Conservation (phyloP, 2,888 invertebrate species). For the Agriopis leucophaearia region DNA sequence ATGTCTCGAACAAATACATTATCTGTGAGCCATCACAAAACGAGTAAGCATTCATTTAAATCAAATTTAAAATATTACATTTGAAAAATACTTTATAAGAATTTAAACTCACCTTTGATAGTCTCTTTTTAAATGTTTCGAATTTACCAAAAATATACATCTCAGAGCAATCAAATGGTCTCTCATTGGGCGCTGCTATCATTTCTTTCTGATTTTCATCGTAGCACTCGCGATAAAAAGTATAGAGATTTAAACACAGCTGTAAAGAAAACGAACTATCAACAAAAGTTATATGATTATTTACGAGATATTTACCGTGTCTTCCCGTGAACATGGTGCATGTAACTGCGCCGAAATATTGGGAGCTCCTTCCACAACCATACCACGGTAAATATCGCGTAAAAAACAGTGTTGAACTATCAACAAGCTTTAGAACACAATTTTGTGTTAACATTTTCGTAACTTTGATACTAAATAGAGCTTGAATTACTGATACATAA, state of each 20-base stretch:
- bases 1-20: slow-evolving; percentile 90
- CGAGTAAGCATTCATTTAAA: neutral
- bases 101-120: slow-evolving; percentile 87
- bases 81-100: too few species aligned
- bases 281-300: too few species aligned
- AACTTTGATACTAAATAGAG: neutral
- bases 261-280: slow-evolving; percentile 43
- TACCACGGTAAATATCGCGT: too few species aligned
- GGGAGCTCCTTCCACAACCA: too few species aligned
- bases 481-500: neutral
- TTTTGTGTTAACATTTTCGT: neutral
- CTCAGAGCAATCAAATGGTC: slow-evolving; percentile 93
- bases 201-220: slow-evolving; percentile 89
- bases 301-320: too few species aligned
- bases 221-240: slow-evolving; percentile 80
- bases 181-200: slow-evolving; percentile 89
- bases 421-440: neutral
- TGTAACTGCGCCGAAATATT: too few species aligned
- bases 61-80: neutral
- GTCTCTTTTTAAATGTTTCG: slow-evolving; percentile 91
- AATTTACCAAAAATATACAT: slow-evolving; percentile 96
- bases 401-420: too few species aligned
- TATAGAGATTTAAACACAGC: slow-evolving; percentile 74
- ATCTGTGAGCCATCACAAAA: slow-evolving; percentile 84
- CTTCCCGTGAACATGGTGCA: too few species aligned